These are phyloP conservation scores for Sinentomon sp. DNA, from an alignment of 2,888 invertebrate genomes.

Conservation along the genomic window DNA sequence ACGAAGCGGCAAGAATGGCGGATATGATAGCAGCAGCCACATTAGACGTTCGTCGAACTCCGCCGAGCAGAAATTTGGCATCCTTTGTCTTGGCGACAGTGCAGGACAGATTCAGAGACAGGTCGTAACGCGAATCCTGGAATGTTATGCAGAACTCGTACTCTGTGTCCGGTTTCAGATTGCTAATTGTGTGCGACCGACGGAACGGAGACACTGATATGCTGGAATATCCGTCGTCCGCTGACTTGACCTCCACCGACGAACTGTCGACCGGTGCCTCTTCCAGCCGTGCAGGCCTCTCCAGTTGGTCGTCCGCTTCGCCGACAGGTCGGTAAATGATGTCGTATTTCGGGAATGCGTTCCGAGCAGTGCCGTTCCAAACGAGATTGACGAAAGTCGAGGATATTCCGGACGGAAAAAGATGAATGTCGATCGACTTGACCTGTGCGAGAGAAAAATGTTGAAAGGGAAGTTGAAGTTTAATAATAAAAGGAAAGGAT, in stretches of 20 bases:
- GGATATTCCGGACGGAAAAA: constrained; percentile 19
- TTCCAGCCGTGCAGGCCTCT: constrained; percentile 5
- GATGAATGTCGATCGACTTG: constrained; percentile 20
- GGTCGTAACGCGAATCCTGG: constrained; percentile 18
- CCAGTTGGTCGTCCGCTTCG: constrained; percentile 9
- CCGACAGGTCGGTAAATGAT: constrained; percentile 17
- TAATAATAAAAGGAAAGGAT: too few species aligned
- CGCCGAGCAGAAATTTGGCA: constrained; percentile 16
- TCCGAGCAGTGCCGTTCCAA: constrained; percentile 21
- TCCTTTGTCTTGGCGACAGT: constrained; percentile 16
- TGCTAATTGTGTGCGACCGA: constrained; percentile 20
- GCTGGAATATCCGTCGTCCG: too few species aligned
- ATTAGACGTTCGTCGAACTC: constrained; percentile 17
- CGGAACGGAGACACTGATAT: constrained; percentile 17
- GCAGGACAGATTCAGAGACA: constrained; percentile 20
- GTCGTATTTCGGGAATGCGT: constrained; percentile 19
- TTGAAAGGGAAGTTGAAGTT: too few species aligned
- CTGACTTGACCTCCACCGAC: too few species aligned
- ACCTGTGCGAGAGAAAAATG: too few species aligned
- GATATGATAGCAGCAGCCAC: constrained; percentile 18
- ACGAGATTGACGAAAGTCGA: constrained; percentile 21
- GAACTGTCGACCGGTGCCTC: constrained; percentile 7
- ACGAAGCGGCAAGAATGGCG: constrained; percentile 14
- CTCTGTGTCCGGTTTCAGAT: constrained; percentile 20
- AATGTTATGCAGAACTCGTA: constrained; percentile 24